Conservation (phyloP, 2,888 invertebrate species). For the Stramonita haemastoma region DNA sequence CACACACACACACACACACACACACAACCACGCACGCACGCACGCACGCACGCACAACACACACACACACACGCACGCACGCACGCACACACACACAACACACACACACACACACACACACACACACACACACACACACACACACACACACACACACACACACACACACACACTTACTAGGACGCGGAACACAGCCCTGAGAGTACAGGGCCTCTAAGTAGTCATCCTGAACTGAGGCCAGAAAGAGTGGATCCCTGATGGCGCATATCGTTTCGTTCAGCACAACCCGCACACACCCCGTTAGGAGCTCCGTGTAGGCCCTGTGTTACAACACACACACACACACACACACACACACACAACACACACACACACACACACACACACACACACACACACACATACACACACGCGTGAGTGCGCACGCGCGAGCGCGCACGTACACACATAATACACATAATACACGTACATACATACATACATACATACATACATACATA, state of each 20-base stretch:
- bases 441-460: neutral
- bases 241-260: constrained; percentile 24
- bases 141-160: neutral
- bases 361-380: neutral
- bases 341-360: constrained; percentile 19
- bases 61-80: no score
- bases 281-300: neutral
- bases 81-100: no score
- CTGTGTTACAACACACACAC: neutral
- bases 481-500: neutral
- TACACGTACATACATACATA: neutral
- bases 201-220: neutral
- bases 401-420: no score
- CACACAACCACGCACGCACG: no score
- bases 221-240: neutral
- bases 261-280: neutral
- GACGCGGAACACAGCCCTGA: neutral
- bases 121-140: neutral
- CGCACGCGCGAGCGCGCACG: neutral
- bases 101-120: no score
- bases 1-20: no score
- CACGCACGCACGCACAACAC: no score
- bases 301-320: neutral
- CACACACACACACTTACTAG: neutral
- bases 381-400: neutral